Base-by-base conservation (phyloP, 2,113 vertebrate species). In the Gasterosteus nipponicus region DNA sequence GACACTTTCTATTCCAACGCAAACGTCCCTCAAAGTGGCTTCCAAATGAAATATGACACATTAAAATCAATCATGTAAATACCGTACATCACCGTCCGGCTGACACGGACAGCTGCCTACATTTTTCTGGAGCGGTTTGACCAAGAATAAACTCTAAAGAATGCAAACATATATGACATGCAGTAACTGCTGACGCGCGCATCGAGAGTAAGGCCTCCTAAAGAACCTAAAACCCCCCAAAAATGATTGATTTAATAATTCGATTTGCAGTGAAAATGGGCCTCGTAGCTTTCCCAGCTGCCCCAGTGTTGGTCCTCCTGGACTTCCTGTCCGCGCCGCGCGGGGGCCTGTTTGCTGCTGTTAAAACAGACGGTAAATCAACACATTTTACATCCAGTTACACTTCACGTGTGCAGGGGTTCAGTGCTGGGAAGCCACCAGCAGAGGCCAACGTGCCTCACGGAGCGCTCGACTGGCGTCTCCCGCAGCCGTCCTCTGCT, bases 331-430 rank as follows among this genome's bases (percentile, higher is more conserved):
- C 54, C 22, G 57, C 29, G 29, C 47, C 38, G 31, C 77, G 71
- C 19, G 56, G 29, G 51, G 0, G 49, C 46, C 31, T 26, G 59
- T 91, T 90, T 82, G 80, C 69, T 86, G 86, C 84, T 77, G 63
- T 86, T 85, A 46, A 85, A 89, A 88, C 85, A 90, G 83, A 75
- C 10, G 66, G 53, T 88, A 90, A 90, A 88, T 90, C 86, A 89
- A n/a, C 57, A 22, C 4, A 41, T 11, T 41, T 12, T 1, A 46
- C n/a, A 5, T 22, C 10, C 18, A 29, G 44, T 47, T 38, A 19
- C 15, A 44, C 16, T 1, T 77, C 14, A 10, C 44, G 38, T 19
- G n/a, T n/a, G 15, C 58, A 75, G n/a, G 56, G 2, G 61, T 54
- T 67, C 62, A 81, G 0, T 87, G 38, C 71, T 73, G 47, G 41